Evolutionary conservation across 2,888 invertebrate genomes (phyloP), one percentile per base, ranked within the genome.

Genomic region (Abrostola tripartita): DNA sequence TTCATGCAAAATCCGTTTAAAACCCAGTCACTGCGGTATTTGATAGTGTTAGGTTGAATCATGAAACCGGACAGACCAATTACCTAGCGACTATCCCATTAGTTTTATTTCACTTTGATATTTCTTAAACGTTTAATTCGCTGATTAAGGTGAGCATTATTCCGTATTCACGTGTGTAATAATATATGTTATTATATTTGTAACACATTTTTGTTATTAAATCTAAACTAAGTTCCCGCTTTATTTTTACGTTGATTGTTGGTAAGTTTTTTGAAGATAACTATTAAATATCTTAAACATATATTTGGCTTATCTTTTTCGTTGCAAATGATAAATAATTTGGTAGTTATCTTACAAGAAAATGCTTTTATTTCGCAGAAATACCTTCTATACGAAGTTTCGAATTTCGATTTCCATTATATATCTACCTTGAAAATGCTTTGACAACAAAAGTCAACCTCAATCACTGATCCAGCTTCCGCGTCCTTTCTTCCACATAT

Each of bases 21-120:
- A 52, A 63, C 14, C 24, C 35, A 41, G 12, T 5, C 38, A 44
- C 49, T 35, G n/a, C 42, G 38, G 10, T 40, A 35, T 1, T 37
- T 42, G 8, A 35, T 36, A 47, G 36, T 12, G 38, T 40, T 24
- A 52, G 41, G 36, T 9, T 58, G 47, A 70, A 66, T 71, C 71
- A 61, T 58, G 53, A 37, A 71, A 71, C 61, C 50, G 11, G 69
- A 65, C 61, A 71, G 49, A 61, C 12, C 49, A n/a, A 56, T 71
- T 69, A 55, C 65, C 38, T 11, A 35, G 40, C 50, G 55, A 11
- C 35, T 35, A 11, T 4, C 0, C 36, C 66, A 66, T 70, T 61
- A 71, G 9, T 69, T 71, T 44, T 49, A 56, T 56, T 57, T 53
- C 60, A 24, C 42, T 40, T 24, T 5, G n/a, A n/a, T n/a, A 40